These are phyloP conservation scores for Pomatostomus ruficeps DNA, from an alignment of 2,113 vertebrate species.

Conservation along the genomic window DNA sequence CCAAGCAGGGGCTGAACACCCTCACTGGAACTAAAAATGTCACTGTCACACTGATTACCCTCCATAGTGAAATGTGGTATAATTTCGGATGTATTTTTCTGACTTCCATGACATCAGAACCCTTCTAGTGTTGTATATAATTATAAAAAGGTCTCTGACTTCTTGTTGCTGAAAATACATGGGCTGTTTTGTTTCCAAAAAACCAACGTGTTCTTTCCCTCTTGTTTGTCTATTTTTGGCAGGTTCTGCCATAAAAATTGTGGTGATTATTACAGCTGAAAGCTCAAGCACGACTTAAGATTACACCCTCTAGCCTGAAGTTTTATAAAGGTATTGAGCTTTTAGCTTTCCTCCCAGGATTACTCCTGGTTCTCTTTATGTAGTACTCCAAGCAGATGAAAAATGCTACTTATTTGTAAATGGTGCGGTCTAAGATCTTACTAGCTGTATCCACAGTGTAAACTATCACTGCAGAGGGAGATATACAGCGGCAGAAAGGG, in stretches of 20 bases:
- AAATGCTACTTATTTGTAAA: neutral
- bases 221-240: slow-evolving; percentile 44
- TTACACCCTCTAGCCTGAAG: neutral
- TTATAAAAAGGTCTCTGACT: slow-evolving; percentile 47
- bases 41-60: neutral
- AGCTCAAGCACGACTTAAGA: neutral
- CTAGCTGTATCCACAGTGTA: neutral
- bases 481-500: neutral
- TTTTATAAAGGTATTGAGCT: neutral
- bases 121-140: slow-evolving; percentile 18
- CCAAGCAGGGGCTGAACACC: neutral
- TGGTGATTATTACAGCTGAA: neutral
- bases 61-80: neutral
- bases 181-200: slow-evolving; percentile 19
- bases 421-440: neutral
- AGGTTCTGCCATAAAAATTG: neutral
- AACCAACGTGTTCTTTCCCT: slow-evolving; percentile 6
- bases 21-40: neutral
- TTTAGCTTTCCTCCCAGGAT: neutral
- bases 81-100: slow-evolving; percentile 32
- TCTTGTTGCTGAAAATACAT: slow-evolving; percentile 54
- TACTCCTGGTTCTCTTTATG: neutral
- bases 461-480: slow-evolving; percentile 7
- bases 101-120: slow-evolving; percentile 23
- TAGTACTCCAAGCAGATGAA: neutral